Conservation (phyloP, 1,140 invertebrate species). For the Amyelois transitella region DNA sequence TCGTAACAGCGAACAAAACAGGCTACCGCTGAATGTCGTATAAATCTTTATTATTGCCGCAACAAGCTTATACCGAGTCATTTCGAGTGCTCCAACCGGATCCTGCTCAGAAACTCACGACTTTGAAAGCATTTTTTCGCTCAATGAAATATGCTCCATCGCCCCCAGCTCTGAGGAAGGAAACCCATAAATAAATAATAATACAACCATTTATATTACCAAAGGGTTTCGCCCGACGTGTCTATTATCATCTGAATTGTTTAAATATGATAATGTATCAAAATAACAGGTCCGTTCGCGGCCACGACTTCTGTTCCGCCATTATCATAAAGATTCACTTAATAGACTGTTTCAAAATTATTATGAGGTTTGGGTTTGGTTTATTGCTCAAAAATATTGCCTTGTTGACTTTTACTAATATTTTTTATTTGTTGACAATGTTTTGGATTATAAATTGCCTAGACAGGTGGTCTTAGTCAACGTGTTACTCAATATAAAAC, state of each 20-base stretch:
- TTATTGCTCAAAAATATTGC: slow-evolving; percentile 51
- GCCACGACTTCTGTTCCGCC: slow-evolving; percentile 67
- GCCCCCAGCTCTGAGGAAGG: slow-evolving; percentile 60
- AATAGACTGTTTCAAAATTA: slow-evolving; percentile 71
- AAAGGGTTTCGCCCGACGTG: slow-evolving; percentile 71
- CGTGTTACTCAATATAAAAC: slow-evolving; percentile 30
- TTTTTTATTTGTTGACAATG: not conserved
- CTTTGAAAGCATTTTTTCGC: slow-evolving; percentile 66
- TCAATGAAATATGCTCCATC: slow-evolving; percentile 68
- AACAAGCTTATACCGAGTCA: slow-evolving; percentile 65
- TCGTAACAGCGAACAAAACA: slow-evolving; percentile 70
- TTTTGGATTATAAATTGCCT: slow-evolving; percentile 18
- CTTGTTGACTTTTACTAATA: slow-evolving; percentile 45
- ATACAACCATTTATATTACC: slow-evolving; percentile 72
- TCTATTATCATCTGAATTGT: slow-evolving; percentile 74
- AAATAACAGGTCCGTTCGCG: slow-evolving; percentile 64
- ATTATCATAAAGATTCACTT: slow-evolving; percentile 72
- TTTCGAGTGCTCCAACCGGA: slow-evolving; percentile 67
- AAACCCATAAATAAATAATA: slow-evolving; percentile 74
- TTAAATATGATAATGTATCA: slow-evolving; percentile 74
- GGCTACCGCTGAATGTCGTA: slow-evolving; percentile 69
- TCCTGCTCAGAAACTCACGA: slow-evolving; percentile 61
- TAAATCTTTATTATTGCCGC: slow-evolving; percentile 73
- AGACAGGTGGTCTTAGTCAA: slow-evolving; percentile 13
- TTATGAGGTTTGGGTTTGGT: slow-evolving; percentile 61